Evolutionary conservation across 1,140 invertebrate genomes (phyloP).

Genomic region (Anastrepha ludens): DNA sequence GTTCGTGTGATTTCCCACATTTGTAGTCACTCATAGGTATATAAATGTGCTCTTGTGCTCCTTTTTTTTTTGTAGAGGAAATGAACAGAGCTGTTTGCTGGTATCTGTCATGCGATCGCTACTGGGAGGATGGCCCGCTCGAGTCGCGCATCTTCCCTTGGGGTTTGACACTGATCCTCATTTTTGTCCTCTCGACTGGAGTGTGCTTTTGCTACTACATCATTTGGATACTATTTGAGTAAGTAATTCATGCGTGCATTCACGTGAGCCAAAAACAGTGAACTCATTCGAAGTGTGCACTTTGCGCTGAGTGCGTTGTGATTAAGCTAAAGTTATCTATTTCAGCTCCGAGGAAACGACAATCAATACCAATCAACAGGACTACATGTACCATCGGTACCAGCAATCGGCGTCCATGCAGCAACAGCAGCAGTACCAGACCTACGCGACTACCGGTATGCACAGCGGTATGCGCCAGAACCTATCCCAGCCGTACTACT

Average conservation of each 20-base stretch:
- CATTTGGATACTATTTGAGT: conserved; percentile 93
- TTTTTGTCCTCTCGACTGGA: conserved; percentile 85
- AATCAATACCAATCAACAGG: conserved; percentile 70
- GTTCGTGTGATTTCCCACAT: conserved; percentile 73
- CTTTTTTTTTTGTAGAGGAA: conserved; percentile 79
- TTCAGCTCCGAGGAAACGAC: conserved; percentile 74
- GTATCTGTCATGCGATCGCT: conserved; percentile 92
- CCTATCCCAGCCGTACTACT: conserved; percentile 16
- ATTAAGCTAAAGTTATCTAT: conserved; percentile 72
- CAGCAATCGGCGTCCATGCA: conserved; percentile 57
- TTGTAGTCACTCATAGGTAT: not conserved
- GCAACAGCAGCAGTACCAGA: conserved; percentile 61
- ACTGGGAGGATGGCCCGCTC: conserved; percentile 89
- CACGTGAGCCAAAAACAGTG: not conserved
- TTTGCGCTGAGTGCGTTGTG: conserved; percentile 54
- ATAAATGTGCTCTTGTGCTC: not conserved
- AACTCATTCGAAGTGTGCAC: not conserved
- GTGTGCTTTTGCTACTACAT: conserved; percentile 92
- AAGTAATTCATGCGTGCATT: conserved; percentile 74
- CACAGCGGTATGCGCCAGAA: conserved; percentile 61
- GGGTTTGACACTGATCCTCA: conserved; percentile 83
- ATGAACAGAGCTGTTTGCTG: conserved; percentile 91
- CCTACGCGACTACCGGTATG: conserved; percentile 55
- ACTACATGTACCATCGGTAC: conserved; percentile 54
- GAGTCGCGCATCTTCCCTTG: conserved; percentile 86